Base-by-base conservation (phyloP, 2,113 vertebrate genomes). In the Lutjanus erythropterus region DNA sequence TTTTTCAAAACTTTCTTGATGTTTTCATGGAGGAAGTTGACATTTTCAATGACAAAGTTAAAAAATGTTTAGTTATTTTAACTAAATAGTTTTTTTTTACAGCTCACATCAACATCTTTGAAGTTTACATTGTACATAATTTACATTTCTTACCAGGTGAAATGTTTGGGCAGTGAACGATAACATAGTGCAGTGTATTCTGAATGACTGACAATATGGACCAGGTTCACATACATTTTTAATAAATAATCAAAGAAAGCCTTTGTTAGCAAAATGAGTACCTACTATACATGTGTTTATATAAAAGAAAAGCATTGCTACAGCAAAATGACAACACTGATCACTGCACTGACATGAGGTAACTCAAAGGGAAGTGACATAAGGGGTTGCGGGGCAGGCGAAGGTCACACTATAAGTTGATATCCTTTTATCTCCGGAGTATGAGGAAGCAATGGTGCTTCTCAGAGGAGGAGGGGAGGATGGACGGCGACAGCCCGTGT, bases 281-380 rank as follows among this genome's bases (percentile, higher is more conserved):
- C 12, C 39, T 44, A n/a, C 6, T 80, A 55, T 1, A 42, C 8
- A 10, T 58, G 21, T 53, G 6, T 53, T 77, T 31, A 56, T 42
- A 37, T 31, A 8, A 61, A 73, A 75, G 37, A 47, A 74, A 60
- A 46, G 62, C 9, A 65, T 53, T 5, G 0, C 75, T 80, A 86
- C 62, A 59, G 71, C 60, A 44, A 61, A 56, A 16, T 44, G 2
- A 62, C 59, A 69, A 76, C 66, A 52, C 19, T 75, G 68, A 61
- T 70, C 23, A 85, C 56, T 42, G 71, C 41, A 76, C 7, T 33
- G 23, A 31, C 35, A 80, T 61, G 5, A 62, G 39, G 44, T 29
- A 53, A 65, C 39, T 90, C 60, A 92, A 52, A 89, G 94, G 88
- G 96, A 96, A 19, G 96, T 96, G 62, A 41, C 71, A 6, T 66